These are phyloP conservation scores for Neostethus bicornis DNA, from an alignment of 2,797 vertebrate species.

Conservation along the genomic window DNA sequence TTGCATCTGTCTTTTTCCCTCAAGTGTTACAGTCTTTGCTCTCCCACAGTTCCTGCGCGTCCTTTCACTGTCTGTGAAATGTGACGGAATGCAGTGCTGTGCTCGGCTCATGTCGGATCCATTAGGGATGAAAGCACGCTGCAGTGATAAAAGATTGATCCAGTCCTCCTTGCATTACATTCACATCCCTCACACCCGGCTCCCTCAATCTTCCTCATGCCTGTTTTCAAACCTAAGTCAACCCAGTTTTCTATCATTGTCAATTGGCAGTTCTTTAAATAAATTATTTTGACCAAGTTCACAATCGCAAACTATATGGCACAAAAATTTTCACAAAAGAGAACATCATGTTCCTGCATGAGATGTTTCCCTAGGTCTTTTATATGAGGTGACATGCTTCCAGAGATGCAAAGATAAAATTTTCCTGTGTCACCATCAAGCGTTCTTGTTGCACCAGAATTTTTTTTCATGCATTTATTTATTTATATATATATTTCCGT, in stretches of 20 bases:
- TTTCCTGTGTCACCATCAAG: constrained; percentile 4
- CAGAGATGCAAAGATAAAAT: constrained; percentile 13
- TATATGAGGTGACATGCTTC: constrained; percentile 22
- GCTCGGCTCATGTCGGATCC: constrained; percentile 68
- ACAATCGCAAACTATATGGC: constrained; percentile 38
- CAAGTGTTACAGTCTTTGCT: constrained; percentile 35
- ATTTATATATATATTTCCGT: no score
- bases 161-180: constrained; percentile 63
- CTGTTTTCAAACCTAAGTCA: constrained; percentile 66
- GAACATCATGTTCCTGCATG: constrained; percentile 24
- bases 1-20: constrained; percentile 8
- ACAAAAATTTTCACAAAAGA: constrained; percentile 31
- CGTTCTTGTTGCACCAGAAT: constrained; percentile 31
- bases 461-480: constrained; percentile 34
- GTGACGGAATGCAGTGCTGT: constrained; percentile 65
- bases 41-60: constrained; percentile 35
- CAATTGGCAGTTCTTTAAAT: no score
- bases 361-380: constrained; percentile 11
- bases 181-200: constrained; percentile 63
- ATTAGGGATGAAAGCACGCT: constrained; percentile 74
- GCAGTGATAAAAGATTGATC: constrained; percentile 79
- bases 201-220: constrained; percentile 47
- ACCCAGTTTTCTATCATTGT: constrained; percentile 66
- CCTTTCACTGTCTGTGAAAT: constrained; percentile 57
- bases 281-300: constrained; percentile 57